A percentile compares a stretch with the other conserved stretches of the same genome.
phyloP scores from a whole-genome alignment of 2,888 invertebrate species.

The Drosophila borealis region DNA sequence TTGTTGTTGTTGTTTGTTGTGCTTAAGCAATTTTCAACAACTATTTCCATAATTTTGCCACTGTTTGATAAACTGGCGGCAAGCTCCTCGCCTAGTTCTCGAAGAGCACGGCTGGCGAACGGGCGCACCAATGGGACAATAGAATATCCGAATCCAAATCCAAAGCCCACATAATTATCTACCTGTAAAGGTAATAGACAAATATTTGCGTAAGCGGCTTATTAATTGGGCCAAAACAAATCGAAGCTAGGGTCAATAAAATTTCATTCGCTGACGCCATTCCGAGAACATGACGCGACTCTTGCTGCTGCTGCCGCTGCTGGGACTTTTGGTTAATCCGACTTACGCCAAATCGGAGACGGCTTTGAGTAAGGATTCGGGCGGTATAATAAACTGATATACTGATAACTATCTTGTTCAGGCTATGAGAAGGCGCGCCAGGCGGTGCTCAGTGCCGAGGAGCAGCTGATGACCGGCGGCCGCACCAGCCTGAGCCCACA shows the following conservation, averaged over 20 bases:
- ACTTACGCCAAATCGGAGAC: slow-evolving; percentile 16
- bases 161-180: too few species aligned
- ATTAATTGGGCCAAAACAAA: slow-evolving; percentile 43
- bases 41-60: slow-evolving; percentile 34
- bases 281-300: slow-evolving; percentile 33
- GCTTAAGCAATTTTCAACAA: slow-evolving; percentile 32
- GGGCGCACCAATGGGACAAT: slow-evolving; percentile 26
- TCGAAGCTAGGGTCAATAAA: background rate
- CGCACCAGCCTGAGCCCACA: slow-evolving; percentile 65
- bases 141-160: too few species aligned
- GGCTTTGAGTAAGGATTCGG: slow-evolving; percentile 39
- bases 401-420: slow-evolving; percentile 14
- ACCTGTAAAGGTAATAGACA: background rate
- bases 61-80: background rate
- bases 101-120: slow-evolving; percentile 27
- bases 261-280: background rate
- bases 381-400: background rate
- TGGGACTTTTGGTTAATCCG: slow-evolving; percentile 3
- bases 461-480: slow-evolving; percentile 80
- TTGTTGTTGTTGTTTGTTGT: background rate
- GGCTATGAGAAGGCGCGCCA: slow-evolving; percentile 81
- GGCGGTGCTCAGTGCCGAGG: slow-evolving; percentile 81
- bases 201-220: slow-evolving; percentile 58
- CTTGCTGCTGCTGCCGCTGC: slow-evolving; percentile 26
- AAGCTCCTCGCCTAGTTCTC: slow-evolving; percentile 52